Evolutionary conservation across 1,140 invertebrate species (phyloP), one percentile per base, ranked within the genome.

Genomic region (Drosophila rufa): DNA sequence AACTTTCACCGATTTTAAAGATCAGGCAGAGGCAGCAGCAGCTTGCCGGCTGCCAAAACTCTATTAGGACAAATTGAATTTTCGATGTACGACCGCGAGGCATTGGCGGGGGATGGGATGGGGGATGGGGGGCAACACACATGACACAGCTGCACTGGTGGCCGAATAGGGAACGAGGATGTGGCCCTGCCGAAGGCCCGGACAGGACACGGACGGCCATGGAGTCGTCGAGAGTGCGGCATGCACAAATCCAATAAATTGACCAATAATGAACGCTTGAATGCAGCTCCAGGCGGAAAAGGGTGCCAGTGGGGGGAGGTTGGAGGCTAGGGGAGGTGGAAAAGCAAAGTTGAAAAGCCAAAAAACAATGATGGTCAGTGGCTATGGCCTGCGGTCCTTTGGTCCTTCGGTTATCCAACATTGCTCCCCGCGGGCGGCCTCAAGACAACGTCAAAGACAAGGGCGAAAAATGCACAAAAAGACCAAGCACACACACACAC

Each of bases 211-310:
- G 19, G 17, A 55, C 33, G 19, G 17, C 51, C 51, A 43, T 57
- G 30, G 40, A 65, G 56, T 40, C 22, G 38, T n/a, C 25, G 46
- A 59, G 60, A 61, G 57, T 75, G 77, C 50, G 66, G 74, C 79
- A 82, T 87, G 80, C 79, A 87, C 87, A 87, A 91, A 87, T 91
- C 89, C 89, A 91, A 91, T 91, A 91, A 91, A 91, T 91, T 91
- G 89, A 91, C 89, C 89, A 91, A 91, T 87, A 91, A 91, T 91
- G 83, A 91, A 91, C 80, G 87, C 75, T 91, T 82, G 66, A 84
- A 86, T 74, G 75, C 82, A 83, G 69, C 67, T 70, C 57, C 46
- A 51, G 65, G 51, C 43, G 48, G 33, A 15, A 67, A 43, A 57
- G 43, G 64, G n/a, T 17, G 25, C 47, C 1, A 2, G 7, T 2